Percentiles rank a stretch among this genome's conserved stretches.
These are phyloP conservation scores for Oligia fasciuncula DNA, from an alignment of 2,888 invertebrate species.

Conservation along the genomic window DNA sequence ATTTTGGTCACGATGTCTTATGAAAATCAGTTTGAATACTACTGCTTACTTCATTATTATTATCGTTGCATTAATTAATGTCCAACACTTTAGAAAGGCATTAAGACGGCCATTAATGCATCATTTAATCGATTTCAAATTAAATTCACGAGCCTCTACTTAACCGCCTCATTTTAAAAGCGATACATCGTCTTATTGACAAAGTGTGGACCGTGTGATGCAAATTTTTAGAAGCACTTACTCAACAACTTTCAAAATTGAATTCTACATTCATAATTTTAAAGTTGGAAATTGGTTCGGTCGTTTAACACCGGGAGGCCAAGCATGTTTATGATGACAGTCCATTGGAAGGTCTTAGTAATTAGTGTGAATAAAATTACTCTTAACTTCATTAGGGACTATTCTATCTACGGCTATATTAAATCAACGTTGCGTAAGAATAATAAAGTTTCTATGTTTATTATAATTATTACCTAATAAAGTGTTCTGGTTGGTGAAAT, in stretches of 20 bases:
- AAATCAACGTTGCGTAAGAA: slow-evolving; percentile 55
- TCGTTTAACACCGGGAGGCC: slow-evolving; percentile 22
- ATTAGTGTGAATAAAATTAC: slow-evolving; percentile 68
- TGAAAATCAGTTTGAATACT: not conserved
- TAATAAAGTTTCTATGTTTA: slow-evolving; percentile 59
- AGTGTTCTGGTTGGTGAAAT: slow-evolving; percentile 31
- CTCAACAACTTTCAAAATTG: slow-evolving; percentile 23
- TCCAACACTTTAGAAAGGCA: slow-evolving; percentile 5
- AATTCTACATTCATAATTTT: slow-evolving; percentile 34
- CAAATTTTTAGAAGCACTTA: slow-evolving; percentile 47
- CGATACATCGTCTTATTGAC: slow-evolving; percentile 50
- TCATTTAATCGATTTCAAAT: slow-evolving; percentile 49
- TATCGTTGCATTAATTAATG: not conserved
- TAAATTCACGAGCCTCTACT: slow-evolving; percentile 31
- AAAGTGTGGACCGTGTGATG: slow-evolving; percentile 38
- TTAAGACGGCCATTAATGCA: slow-evolving; percentile 29
- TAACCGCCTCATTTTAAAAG: slow-evolving; percentile 21
- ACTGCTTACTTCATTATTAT: not conserved
- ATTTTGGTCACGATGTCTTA: not conserved
- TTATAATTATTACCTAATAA: slow-evolving; percentile 49
- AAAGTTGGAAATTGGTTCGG: slow-evolving; percentile 42
- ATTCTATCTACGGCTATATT: slow-evolving; percentile 48
- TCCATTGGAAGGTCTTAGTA: slow-evolving; percentile 55
- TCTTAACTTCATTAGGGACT: slow-evolving; percentile 61
- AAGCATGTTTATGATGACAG: slow-evolving; percentile 58